Evolutionary conservation across 2,113 vertebrate species (phyloP).

Genomic region (Tetrao urogallus): DNA sequence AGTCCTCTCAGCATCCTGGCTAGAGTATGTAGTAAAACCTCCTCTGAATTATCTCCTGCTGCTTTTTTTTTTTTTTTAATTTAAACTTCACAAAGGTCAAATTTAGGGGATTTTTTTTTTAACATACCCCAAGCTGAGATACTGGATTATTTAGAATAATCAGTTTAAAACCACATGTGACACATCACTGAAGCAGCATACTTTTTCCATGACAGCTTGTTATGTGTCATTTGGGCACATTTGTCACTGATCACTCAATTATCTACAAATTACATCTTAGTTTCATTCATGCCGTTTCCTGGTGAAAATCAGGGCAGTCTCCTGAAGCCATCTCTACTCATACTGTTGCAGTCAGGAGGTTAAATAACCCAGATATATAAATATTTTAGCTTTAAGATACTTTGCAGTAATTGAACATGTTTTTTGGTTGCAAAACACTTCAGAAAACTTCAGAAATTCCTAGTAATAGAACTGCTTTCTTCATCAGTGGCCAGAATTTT

Average conservation of each 20-base stretch:
- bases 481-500: neutral
- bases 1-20: neutral
- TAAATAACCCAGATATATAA: neutral
- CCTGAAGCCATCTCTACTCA: neutral
- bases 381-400: neutral
- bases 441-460: neutral
- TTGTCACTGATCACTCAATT: slow-evolving; percentile 65
- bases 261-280: slow-evolving; percentile 43
- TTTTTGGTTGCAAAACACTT: neutral
- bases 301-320: neutral
- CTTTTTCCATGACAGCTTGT: slow-evolving; percentile 50
- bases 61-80: neutral
- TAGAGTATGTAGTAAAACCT: neutral
- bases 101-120: neutral
- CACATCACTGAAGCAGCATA: neutral
- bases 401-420: neutral
- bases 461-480: neutral
- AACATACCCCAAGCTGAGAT: neutral
- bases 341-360: neutral
- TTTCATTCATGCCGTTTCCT: slow-evolving; percentile 42
- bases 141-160: slow-evolving; percentile 39
- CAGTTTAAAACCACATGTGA: slow-evolving; percentile 56
- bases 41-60: neutral
- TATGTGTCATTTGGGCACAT: slow-evolving; percentile 40
- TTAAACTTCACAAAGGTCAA: slow-evolving; percentile 6